Conservation (phyloP, 2,797 vertebrate genomes). For the Catharus ustulatus region DNA sequence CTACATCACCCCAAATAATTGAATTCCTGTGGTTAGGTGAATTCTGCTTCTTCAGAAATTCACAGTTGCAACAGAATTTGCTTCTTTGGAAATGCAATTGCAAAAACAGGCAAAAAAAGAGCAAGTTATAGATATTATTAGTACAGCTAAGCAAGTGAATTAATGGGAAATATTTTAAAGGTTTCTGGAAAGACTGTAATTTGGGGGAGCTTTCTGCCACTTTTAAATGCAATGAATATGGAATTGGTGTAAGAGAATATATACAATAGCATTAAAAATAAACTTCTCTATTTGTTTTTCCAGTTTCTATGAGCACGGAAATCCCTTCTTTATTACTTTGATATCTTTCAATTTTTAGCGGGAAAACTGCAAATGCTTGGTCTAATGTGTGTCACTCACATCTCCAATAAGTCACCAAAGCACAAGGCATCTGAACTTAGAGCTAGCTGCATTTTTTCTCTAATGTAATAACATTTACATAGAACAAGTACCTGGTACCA, state of each 20-base stretch:
- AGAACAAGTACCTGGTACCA: not conserved
- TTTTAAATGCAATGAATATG: not conserved
- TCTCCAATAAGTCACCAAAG: not conserved
- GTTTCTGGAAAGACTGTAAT: slow-evolving; percentile 12
- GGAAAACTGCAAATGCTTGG: not conserved
- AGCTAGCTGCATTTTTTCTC: not conserved
- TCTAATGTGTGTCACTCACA: not conserved
- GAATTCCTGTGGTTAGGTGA: not conserved
- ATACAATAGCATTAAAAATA: not conserved
- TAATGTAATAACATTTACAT: not conserved
- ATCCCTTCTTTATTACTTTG: not conserved
- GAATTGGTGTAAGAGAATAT: not conserved
- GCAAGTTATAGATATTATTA: not conserved
- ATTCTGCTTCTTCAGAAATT: too few relatives aligned
- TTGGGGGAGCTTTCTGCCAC: not conserved
- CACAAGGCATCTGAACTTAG: not conserved
- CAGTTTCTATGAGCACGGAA: not conserved
- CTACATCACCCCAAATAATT: not conserved
- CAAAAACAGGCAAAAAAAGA: not conserved
- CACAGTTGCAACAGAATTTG: not conserved
- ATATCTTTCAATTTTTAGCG: not conserved
- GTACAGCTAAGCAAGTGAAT: not conserved
- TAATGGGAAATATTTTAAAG: not conserved
- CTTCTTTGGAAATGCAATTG: not conserved
- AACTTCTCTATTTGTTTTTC: not conserved